Conservation (phyloP, 2,113 vertebrate species). For the Struthidea cinerea region DNA sequence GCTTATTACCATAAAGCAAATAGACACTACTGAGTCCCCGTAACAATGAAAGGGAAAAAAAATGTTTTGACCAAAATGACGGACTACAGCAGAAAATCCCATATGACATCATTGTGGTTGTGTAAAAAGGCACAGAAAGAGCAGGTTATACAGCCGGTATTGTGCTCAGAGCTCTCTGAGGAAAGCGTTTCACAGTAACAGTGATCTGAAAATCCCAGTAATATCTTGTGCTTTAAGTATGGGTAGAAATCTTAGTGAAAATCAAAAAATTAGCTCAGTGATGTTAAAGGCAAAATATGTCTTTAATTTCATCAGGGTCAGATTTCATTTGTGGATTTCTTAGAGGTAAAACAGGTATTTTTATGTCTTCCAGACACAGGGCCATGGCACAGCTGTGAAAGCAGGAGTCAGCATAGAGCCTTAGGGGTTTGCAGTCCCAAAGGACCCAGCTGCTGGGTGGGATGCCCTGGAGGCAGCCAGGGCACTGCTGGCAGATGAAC, state of each 20-base stretch:
- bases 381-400: rapidly evolving
- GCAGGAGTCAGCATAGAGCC: neutral
- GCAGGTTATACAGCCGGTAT: neutral
- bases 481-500: neutral
- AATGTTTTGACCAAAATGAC: neutral
- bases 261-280: neutral
- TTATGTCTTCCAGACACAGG: neutral
- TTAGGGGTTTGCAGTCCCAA: neutral
- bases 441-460: neutral
- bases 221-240: neutral
- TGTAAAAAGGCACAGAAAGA: neutral
- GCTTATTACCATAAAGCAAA: neutral
- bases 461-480: neutral
- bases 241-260: neutral
- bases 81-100: neutral
- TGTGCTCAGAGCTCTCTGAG: neutral
- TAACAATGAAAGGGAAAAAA: neutral
- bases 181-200: neutral
- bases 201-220: neutral
- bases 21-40: neutral
- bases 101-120: neutral
- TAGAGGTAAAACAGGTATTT: neutral
- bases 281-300: neutral
- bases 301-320: neutral
- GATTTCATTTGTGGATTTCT: neutral